Conservation (phyloP, 1,140 invertebrate genomes). For the Drosophila melanogaster region Release_6_plus_ISO1_MT NT_033779.5:4425501-4426000, state of each 20-base stretch:
- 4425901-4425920: slow-evolving; percentile 68
- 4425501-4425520: slow-evolving; percentile 4
- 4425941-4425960: slow-evolving; percentile 36
- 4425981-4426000: slow-evolving; percentile 23
- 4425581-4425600: neutral
- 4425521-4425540: slow-evolving; percentile 43
- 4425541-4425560: slow-evolving; percentile 39
- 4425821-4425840: slow-evolving; percentile 57
- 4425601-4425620: neutral
- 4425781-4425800: slow-evolving; percentile 16
- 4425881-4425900: slow-evolving; percentile 3
- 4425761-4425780: slow-evolving; percentile 1
- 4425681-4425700: too few species aligned
- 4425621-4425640: neutral
- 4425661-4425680: too few species aligned
- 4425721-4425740: neutral
- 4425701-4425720: neutral
- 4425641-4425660: too few species aligned
- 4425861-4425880: slow-evolving; percentile 10
- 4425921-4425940: slow-evolving; percentile 53
- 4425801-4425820: slow-evolving; percentile 6
- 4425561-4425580: slow-evolving; percentile 10
- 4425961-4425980: slow-evolving; percentile 18
- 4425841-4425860: slow-evolving; percentile 77
- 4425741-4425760: too few species aligned